Conservation (phyloP, 2,113 vertebrate genomes). For the Equus quagga region DNA sequence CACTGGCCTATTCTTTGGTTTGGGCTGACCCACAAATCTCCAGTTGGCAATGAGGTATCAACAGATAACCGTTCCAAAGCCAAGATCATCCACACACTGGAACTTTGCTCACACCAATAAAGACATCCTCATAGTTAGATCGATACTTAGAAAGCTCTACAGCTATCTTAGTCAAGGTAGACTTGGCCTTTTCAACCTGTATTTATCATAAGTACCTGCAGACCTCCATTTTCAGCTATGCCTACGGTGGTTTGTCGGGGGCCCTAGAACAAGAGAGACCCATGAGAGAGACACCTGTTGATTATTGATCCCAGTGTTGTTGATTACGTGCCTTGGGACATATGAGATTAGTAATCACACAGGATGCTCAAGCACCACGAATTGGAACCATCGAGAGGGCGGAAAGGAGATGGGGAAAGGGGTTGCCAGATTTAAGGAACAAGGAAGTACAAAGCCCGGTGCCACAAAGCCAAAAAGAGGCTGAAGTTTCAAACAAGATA, state of each 20-base stretch:
- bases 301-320: fast-evolving
- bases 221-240: not conserved
- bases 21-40: not conserved
- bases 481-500: not conserved
- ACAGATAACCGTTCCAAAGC: not conserved
- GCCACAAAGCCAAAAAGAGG: not conserved
- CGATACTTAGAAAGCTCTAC: not conserved
- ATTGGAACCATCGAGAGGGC: not conserved
- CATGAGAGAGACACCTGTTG: fast-evolving
- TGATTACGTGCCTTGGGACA: not conserved
- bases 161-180: not conserved
- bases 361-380: not conserved
- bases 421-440: not conserved
- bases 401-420: not conserved
- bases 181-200: not conserved
- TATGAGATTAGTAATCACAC: not conserved
- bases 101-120: not conserved
- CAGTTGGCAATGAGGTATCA: not conserved
- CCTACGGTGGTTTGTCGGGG: not conserved
- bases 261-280: not conserved
- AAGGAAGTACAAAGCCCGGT: not conserved
- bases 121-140: no score
- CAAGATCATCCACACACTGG: not conserved
- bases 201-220: not conserved
- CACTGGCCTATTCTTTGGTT: not conserved